These are phyloP conservation scores for Tipula vernalis DNA, from an alignment of 2,888 invertebrate genomes.

Conservation along the genomic window DNA sequence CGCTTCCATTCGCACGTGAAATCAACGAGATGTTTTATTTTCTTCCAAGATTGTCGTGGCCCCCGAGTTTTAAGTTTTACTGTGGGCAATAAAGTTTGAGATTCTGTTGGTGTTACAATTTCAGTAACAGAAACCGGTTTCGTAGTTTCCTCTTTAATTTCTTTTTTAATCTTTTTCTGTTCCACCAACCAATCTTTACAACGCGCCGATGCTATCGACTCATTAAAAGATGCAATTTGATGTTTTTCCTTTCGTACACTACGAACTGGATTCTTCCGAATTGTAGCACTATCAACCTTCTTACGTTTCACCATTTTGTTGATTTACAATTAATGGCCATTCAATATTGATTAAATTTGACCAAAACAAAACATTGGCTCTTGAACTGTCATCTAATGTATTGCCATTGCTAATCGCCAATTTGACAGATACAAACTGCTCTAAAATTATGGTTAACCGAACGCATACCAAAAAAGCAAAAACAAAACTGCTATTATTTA, in stretches of 20 bases:
- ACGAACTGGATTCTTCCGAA: constrained; percentile 26
- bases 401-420: not conserved
- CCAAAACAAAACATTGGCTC: not conserved
- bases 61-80: not conserved
- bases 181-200: constrained; percentile 7
- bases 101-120: constrained; percentile 12
- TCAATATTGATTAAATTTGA: not conserved
- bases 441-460: not conserved
- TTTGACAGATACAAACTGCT: not conserved
- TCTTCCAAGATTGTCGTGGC: constrained; percentile 15
- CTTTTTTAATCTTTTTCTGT: not conserved
- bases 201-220: constrained; percentile 24
- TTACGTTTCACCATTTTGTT: constrained; percentile 20
- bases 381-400: not conserved
- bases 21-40: constrained; percentile 23
- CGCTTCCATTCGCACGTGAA: constrained; percentile 46
- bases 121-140: not conserved
- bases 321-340: not conserved
- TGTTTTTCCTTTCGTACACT: constrained; percentile 22
- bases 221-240: constrained; percentile 26
- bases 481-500: not conserved
- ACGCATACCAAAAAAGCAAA: not conserved
- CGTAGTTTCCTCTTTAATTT: constrained; percentile 19
- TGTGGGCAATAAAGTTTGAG: constrained; percentile 7
- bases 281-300: constrained; percentile 24